phyloP scores from a whole-genome alignment of 2,113 vertebrate genomes.

The Lonchura striata region DNA sequence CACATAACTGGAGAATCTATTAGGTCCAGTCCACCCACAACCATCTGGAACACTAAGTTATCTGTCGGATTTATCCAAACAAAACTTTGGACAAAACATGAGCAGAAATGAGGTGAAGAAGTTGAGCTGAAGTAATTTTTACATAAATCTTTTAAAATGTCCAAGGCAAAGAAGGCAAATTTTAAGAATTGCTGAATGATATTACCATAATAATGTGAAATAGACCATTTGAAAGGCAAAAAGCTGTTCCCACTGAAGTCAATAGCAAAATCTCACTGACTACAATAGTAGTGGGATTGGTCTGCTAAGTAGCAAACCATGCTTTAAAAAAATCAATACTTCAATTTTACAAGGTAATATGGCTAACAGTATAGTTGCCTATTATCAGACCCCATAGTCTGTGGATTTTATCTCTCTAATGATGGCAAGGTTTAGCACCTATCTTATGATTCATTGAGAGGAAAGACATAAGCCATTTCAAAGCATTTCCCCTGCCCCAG shows the following conservation, averaged over 20 bases:
- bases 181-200: conserved; percentile 8
- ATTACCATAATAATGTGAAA: conserved; percentile 44
- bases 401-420: conserved; percentile 16
- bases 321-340: conserved; percentile 63
- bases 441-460: not conserved
- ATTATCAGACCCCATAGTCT: not conserved
- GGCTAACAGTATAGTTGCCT: conserved; percentile 15
- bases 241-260: not conserved
- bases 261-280: conserved; percentile 34
- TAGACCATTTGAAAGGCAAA: conserved; percentile 22
- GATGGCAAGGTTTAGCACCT: conserved; percentile 12
- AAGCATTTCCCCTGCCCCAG: not conserved
- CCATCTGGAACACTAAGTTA: conserved; percentile 48
- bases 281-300: conserved; percentile 6
- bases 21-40: conserved; percentile 38
- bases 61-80: conserved; percentile 11
- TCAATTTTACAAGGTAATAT: conserved; percentile 43
- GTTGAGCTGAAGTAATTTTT: conserved; percentile 6
- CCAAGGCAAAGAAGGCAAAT: not conserved
- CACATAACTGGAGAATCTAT: conserved; percentile 34
- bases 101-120: conserved; percentile 39
- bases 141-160: conserved; percentile 25
- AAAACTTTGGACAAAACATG: conserved; percentile 34
- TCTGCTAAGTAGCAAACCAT: conserved; percentile 50
- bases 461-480: not conserved